Percentiles rank a stretch among this genome's conserved stretches.
Evolutionary conservation across 1,140 invertebrate species (phyloP).

Genomic region (Leptonema lineaticorne): DNA sequence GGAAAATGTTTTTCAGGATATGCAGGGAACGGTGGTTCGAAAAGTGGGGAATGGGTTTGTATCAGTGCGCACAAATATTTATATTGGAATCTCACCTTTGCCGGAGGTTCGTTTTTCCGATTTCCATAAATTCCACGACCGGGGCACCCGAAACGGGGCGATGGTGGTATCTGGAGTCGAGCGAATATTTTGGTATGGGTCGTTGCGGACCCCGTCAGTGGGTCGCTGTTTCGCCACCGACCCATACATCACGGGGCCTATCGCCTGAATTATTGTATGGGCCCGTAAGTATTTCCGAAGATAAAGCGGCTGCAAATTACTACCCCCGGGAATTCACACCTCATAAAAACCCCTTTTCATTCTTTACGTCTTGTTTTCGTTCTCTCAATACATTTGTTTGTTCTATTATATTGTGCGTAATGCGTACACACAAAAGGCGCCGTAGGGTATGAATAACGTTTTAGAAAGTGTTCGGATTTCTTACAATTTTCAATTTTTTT

Average conservation of each 20-base stretch:
- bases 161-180: too few species aligned
- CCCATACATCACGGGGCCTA: neutral
- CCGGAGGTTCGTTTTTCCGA: neutral
- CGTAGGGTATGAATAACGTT: too few species aligned
- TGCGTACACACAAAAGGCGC: neutral
- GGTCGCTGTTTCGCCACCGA: neutral
- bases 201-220: neutral
- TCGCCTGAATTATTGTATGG: neutral
- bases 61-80: constrained; percentile 5
- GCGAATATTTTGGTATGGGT: too few species aligned
- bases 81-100: constrained; percentile 10
- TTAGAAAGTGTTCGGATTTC: too few species aligned
- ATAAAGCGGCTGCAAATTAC: constrained; percentile 19
- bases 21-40: too few species aligned
- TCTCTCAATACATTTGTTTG: neutral
- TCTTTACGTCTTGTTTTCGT: constrained; percentile 16
- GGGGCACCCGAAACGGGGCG: neutral
- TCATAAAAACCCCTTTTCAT: constrained; percentile 15
- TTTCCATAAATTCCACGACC: constrained; percentile 2
- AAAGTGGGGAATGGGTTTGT: too few species aligned
- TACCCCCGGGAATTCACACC: constrained; percentile 10
- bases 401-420: neutral
- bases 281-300: constrained; percentile 10
- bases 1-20: too few species aligned
- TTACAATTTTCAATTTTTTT: too few species aligned